These are phyloP conservation scores for Catostylus mosaicus DNA, from an alignment of 30 jellyfish, hydroid and myxozoan genomes.

Conservation along the genomic window DNA sequence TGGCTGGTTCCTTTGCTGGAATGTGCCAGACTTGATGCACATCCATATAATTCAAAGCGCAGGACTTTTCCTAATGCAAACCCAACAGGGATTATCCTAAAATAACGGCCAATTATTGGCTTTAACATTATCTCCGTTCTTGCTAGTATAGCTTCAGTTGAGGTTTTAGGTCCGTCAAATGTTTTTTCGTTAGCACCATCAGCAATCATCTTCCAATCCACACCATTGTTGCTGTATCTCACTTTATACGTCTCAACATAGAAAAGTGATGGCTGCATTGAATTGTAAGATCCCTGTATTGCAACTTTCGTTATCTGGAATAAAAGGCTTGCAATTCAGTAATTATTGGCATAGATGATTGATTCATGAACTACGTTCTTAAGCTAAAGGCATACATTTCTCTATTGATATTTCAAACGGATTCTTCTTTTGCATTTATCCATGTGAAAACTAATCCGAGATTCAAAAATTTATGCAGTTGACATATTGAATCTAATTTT, in stretches of 20 bases:
- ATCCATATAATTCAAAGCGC: conserved; percentile 65
- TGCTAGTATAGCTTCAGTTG: conserved; percentile 26
- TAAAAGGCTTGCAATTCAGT: no score
- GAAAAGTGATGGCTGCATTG: conserved; percentile 15
- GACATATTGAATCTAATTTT: no score
- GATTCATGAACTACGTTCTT: background rate
- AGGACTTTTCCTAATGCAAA: conserved; percentile 49
- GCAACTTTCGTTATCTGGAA: conserved; percentile 39
- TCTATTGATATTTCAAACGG: no score
- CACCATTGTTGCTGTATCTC: conserved; percentile 29
- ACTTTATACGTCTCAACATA: conserved; percentile 36
- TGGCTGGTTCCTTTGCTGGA: background rate
- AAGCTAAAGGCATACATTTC: no score
- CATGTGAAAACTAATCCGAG: no score
- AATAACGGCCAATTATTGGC: conserved; percentile 56
- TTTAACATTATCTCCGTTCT: conserved; percentile 6
- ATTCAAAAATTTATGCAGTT: no score
- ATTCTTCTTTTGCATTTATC: no score
- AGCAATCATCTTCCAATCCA: conserved; percentile 2
- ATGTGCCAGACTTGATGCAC: conserved; percentile 20
- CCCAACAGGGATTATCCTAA: conserved; percentile 45
- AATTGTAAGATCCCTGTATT: conserved; percentile 32
- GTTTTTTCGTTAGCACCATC: conserved; percentile 15
- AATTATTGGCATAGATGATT: no score
- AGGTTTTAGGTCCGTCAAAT: conserved; percentile 28